These are phyloP conservation scores for Montipora capitata DNA, from an alignment of 92 coral and sea anemone genomes.

Conservation along the genomic window DNA sequence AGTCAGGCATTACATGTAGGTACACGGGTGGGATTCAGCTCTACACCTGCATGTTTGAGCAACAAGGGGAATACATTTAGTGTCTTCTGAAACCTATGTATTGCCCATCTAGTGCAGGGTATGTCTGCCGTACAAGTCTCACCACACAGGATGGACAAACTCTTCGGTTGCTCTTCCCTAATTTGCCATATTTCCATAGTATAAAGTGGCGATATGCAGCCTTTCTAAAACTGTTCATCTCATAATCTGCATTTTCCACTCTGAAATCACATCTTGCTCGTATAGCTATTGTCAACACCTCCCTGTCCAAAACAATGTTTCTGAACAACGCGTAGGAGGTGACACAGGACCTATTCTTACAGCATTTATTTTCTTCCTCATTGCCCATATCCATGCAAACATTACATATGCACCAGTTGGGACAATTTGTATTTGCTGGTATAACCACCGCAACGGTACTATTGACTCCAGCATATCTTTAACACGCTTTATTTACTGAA, in stretches of 20 bases:
- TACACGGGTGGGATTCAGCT: neutral
- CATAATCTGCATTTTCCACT: slow-evolving; percentile 65
- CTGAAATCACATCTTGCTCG: slow-evolving; percentile 72
- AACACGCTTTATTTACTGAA: no score
- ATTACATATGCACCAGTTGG: slow-evolving; percentile 77
- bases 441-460: no score
- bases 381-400: slow-evolving; percentile 43
- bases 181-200: slow-evolving; percentile 64
- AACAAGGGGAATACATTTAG: neutral
- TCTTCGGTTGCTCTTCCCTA: slow-evolving; percentile 68
- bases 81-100: slow-evolving; percentile 72
- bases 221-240: slow-evolving; percentile 55
- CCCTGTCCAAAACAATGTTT: slow-evolving; percentile 62
- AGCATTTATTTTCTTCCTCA: slow-evolving; percentile 60
- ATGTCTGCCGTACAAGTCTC: slow-evolving; percentile 29
- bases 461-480: no score
- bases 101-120: slow-evolving; percentile 44
- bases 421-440: slow-evolving; percentile 8
- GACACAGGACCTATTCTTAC: slow-evolving; percentile 17
- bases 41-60: neutral
- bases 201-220: slow-evolving; percentile 19
- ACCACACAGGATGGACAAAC: slow-evolving; percentile 75
- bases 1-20: neutral
- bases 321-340: slow-evolving; percentile 46
- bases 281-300: slow-evolving; percentile 56